Conservation (phyloP, 2,888 invertebrate genomes). For the Lasioglossum malachurum region DNA sequence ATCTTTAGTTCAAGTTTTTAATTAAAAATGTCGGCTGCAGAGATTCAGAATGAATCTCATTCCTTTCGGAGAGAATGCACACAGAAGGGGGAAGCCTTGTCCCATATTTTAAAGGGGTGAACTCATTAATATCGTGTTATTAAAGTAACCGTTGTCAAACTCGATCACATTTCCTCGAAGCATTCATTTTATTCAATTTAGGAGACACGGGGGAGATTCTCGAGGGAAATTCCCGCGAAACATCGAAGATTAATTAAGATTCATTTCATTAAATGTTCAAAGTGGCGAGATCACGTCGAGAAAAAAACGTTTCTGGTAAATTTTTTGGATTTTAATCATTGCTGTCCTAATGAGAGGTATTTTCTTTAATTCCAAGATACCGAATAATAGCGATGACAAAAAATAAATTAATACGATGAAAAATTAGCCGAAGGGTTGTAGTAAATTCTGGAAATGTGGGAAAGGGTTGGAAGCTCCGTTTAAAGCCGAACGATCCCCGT, state of each 20-base stretch:
- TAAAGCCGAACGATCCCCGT: conserved; percentile 10
- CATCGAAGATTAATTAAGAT: conserved; percentile 1
- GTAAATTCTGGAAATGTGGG: background rate
- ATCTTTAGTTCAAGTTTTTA: background rate
- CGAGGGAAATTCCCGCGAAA: background rate
- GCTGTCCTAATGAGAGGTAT: background rate
- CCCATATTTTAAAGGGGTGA: background rate
- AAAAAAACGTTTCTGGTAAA: background rate
- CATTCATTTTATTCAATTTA: background rate
- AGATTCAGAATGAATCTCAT: background rate
- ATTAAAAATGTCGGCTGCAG: background rate
- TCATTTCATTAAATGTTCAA: background rate
- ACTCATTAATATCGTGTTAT: background rate
- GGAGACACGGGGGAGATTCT: background rate
- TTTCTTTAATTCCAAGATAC: background rate
- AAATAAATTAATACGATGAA: background rate
- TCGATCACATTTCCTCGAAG: background rate
- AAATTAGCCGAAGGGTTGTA: background rate
- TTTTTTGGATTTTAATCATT: background rate
- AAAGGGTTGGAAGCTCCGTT: background rate
- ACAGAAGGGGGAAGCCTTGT: background rate
- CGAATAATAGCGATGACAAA: background rate
- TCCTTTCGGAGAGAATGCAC: background rate
- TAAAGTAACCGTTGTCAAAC: background rate
- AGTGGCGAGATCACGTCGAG: background rate